phyloP scores from a whole-genome alignment of 2,113 vertebrate genomes.

The Cichladusa arquata region DNA sequence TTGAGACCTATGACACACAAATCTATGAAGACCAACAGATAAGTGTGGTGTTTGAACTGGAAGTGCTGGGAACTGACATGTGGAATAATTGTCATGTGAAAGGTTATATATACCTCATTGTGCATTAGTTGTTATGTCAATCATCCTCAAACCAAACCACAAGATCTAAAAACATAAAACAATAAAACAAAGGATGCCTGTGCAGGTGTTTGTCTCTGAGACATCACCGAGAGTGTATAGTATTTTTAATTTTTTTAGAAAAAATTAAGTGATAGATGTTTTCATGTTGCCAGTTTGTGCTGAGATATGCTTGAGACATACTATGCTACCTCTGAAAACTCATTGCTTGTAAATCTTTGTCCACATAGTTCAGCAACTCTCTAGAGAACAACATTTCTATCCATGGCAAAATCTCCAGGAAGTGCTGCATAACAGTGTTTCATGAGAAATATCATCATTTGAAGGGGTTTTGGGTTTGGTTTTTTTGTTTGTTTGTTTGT shows the following conservation, averaged over 20 bases:
- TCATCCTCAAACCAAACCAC: not conserved
- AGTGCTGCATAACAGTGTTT: not conserved
- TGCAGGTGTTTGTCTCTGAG: not conserved
- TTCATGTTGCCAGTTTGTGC: not conserved
- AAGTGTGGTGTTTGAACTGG: not conserved
- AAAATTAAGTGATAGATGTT: not conserved
- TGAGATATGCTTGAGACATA: not conserved
- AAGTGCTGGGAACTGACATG: not conserved
- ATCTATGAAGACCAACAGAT: not conserved
- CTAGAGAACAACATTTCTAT: not conserved
- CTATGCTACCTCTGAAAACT: not conserved
- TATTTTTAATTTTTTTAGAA: not conserved
- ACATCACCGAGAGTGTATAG: not conserved
- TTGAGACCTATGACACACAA: not conserved
- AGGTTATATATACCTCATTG: not conserved
- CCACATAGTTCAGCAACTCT: not conserved
- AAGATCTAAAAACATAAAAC: not conserved
- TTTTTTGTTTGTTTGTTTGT: too few species aligned
- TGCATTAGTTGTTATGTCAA: not conserved
- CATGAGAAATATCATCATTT: not conserved
- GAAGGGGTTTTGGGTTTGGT: too few species aligned
- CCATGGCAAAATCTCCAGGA: not conserved
- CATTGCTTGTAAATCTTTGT: not conserved
- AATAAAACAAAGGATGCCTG: not conserved
- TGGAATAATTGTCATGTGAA: not conserved